A percentile compares a stretch with the other conserved stretches of the same genome.
Evolutionary conservation across 2,797 vertebrate genomes (phyloP).

Genomic region (Enteromius fasciolatus): DNA sequence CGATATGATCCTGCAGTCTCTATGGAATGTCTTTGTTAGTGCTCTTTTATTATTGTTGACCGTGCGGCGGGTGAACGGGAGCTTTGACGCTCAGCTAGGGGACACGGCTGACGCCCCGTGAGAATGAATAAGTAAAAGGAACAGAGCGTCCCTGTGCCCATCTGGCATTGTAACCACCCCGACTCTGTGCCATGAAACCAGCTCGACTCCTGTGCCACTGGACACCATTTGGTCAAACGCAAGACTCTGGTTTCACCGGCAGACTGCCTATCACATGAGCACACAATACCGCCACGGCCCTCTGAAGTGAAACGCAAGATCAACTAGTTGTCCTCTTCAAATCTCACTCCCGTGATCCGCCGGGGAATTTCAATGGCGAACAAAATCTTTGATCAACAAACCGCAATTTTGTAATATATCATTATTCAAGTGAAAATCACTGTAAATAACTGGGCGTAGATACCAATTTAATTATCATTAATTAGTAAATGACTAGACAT

Average conservation of each 20-base stretch:
- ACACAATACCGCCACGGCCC: slow-evolving; percentile 11
- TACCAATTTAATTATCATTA: background rate
- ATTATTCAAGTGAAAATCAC: background rate
- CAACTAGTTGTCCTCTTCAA: slow-evolving; percentile 18
- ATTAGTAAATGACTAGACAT: no score
- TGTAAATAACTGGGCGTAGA: background rate
- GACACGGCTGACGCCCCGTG: slow-evolving; percentile 38
- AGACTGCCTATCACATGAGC: slow-evolving; percentile 27
- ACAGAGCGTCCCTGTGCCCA: slow-evolving; percentile 67
- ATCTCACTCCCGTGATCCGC: background rate
- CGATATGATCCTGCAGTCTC: slow-evolving; percentile 6
- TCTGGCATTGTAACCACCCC: slow-evolving; percentile 64
- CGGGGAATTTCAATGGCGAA: background rate
- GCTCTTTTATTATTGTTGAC: slow-evolving; percentile 37
- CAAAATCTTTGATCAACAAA: background rate
- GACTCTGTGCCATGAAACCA: slow-evolving; percentile 55
- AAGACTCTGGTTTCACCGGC: slow-evolving; percentile 41
- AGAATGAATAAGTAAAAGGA: slow-evolving; percentile 73
- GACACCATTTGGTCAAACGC: slow-evolving; percentile 28
- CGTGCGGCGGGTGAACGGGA: slow-evolving; percentile 29
- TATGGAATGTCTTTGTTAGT: slow-evolving; percentile 37
- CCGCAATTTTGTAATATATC: background rate
- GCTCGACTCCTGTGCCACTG: slow-evolving; percentile 44
- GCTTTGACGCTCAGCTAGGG: slow-evolving; percentile 36
- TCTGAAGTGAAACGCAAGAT: slow-evolving; percentile 36